Base-by-base conservation (phyloP, 2,888 invertebrate species). In the Cryptophagus acutangulus region DNA sequence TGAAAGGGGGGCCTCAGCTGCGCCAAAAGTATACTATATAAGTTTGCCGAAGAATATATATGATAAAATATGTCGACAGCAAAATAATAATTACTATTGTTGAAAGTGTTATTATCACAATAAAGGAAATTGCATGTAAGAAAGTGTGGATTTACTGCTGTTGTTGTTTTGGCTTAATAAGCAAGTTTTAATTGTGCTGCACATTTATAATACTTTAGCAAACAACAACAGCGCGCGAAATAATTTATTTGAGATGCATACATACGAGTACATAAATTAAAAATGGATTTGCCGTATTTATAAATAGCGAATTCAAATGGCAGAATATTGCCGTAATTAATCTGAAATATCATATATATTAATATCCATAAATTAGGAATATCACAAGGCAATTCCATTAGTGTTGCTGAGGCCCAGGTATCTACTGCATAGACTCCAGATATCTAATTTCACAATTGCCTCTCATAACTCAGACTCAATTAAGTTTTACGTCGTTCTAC, bases 371-470 rank as follows among this genome's bases (percentile, higher is more conserved):
- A 66, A 65, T 66, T 66, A 63, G 59, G 48, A 62, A 56, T 58
- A 63, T 61, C 64, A 64, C 56, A 58, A 59, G 58, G 58, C 64
- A 65, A 65, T 65, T 61, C 64, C 63, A 65, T 65, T 65, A 62
- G 56, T 39, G 43, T 26, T 26, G n/a, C n/a, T n/a, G 24, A 20
- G 24, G 24, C 24, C 24, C 24, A 20, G 24, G 24, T 20, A 20
- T 20, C 24, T 20, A 20, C 24, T n/a, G 24, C 24, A 8, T 20
- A n/a, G 6, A n/a, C 45, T 48, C 49, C 50, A n/a, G n/a, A 64
- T 64, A 64, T 65, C 62, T 66, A 66, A 67, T 67, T 66, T 64
- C 66, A 57, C 64, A 66, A 66, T 67, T 67, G 67, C 63, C n/a
- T 60, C 62, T 61, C 65, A 66, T 67, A 66, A 67, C 58, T 67